These are phyloP conservation scores for Taphrorychus bicolor DNA, from an alignment of 2,888 invertebrate genomes.

Conservation along the genomic window DNA sequence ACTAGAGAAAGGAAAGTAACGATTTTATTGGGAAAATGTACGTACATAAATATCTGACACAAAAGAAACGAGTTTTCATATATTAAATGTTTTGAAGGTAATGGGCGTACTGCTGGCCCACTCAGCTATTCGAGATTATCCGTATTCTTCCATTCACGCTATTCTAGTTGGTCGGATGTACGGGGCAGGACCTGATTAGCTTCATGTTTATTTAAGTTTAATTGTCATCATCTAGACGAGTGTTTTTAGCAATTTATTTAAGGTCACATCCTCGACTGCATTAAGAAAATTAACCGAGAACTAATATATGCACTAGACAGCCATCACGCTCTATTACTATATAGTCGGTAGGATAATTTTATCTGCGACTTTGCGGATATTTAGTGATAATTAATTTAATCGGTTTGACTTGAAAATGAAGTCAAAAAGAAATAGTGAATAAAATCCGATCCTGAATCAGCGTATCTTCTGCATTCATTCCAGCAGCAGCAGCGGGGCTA, in stretches of 20 bases:
- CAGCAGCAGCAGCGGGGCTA: conserved; percentile 21
- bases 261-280: not conserved
- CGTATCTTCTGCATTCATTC: conserved; percentile 27
- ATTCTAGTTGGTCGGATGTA: conserved; percentile 17
- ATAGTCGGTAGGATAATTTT: too few species aligned
- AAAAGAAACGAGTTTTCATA: conserved; percentile 43
- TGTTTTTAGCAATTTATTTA: not conserved
- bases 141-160: conserved; percentile 10
- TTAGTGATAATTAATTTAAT: too few species aligned
- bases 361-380: too few species aligned
- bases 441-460: conserved; percentile 10
- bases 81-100: conserved; percentile 38
- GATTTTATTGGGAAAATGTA: conserved; percentile 22
- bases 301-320: too few species aligned
- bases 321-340: too few species aligned
- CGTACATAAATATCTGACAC: conserved; percentile 39
- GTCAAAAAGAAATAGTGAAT: not conserved
- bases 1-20: conserved; percentile 4
- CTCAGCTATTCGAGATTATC: conserved; percentile 15
- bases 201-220: conserved; percentile 6
- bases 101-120: conserved; percentile 36
- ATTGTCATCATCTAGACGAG: not conserved
- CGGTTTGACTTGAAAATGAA: too few species aligned
- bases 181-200: conserved; percentile 27
- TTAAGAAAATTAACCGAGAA: not conserved